A percentile compares a stretch with the other conserved stretches of the same genome.
These are phyloP conservation scores for Peromyscus polionotus DNA, from an alignment of 2,113 vertebrate species.

Conservation along the genomic window DNA sequence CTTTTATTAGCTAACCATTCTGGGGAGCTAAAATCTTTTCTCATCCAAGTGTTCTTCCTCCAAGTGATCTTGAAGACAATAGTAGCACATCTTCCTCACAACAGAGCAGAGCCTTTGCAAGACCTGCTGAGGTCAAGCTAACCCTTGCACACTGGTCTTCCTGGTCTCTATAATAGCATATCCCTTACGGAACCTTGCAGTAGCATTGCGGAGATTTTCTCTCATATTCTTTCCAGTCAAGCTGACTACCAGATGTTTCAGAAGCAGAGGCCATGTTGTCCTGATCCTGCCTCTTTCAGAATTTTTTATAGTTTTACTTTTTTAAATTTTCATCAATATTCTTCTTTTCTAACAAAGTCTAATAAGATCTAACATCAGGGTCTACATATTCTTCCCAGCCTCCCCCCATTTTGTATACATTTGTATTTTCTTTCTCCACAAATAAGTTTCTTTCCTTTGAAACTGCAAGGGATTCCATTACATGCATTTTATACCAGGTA, in stretches of 20 bases:
- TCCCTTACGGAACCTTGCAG: not conserved
- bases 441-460: not conserved
- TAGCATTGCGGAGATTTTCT: not conserved
- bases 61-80: not conserved
- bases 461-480: not conserved
- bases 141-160: not conserved
- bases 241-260: not conserved
- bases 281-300: not conserved
- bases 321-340: not conserved
- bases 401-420: not conserved
- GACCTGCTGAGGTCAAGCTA: not conserved
- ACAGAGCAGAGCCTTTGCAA: not conserved
- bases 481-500: not conserved
- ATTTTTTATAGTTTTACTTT: not conserved
- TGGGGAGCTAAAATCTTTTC: not conserved
- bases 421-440: not conserved
- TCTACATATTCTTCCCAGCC: not conserved
- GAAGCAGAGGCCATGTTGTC: not conserved
- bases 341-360: not conserved
- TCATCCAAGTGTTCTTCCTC: not conserved
- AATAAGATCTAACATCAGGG: not conserved
- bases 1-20: conserved; percentile 19
- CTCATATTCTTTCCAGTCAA: not conserved
- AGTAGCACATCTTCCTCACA: not conserved
- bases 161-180: not conserved